Evolutionary conservation across 2,797 vertebrate species (phyloP).

Genomic region (Ptychobarbus kaznakovi): DNA sequence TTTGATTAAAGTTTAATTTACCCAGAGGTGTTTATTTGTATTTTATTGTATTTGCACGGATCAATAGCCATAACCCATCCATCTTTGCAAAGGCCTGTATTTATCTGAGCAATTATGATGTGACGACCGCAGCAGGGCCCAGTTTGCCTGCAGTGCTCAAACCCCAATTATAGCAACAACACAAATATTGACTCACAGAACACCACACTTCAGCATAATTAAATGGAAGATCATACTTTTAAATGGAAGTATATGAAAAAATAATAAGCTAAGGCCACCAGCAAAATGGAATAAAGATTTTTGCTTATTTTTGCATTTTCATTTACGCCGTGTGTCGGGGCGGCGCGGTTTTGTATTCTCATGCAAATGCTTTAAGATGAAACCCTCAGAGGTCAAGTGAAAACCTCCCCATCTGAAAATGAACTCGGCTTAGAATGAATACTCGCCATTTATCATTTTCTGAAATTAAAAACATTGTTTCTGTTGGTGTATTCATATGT

Average conservation of each 20-base stretch:
- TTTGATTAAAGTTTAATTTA: slow-evolving; percentile 58
- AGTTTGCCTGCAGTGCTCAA: slow-evolving; percentile 17
- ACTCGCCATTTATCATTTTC: slow-evolving; percentile 51
- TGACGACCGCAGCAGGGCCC: not conserved
- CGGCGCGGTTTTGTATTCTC: slow-evolving; percentile 65
- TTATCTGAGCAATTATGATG: slow-evolving; percentile 50
- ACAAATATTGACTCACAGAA: slow-evolving; percentile 73
- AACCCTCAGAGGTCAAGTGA: slow-evolving; percentile 64
- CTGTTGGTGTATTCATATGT: slow-evolving; percentile 20
- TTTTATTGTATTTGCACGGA: not conserved
- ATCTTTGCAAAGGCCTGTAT: slow-evolving; percentile 35
- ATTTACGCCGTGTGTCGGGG: slow-evolving; percentile 67
- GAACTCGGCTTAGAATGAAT: slow-evolving; percentile 33
- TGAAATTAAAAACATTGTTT: slow-evolving; percentile 27
- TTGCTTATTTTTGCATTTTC: slow-evolving; percentile 71
- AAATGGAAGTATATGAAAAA: slow-evolving; percentile 70
- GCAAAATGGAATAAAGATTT: slow-evolving; percentile 66
- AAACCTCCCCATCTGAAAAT: slow-evolving; percentile 28
- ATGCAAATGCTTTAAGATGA: slow-evolving; percentile 67
- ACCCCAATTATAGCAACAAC: slow-evolving; percentile 50
- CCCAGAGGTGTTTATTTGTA: not conserved
- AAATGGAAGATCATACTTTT: slow-evolving; percentile 71
- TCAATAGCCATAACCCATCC: slow-evolving; percentile 48
- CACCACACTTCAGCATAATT: slow-evolving; percentile 71
- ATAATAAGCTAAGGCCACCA: slow-evolving; percentile 65